Evolutionary conservation across 2,888 invertebrate genomes (phyloP).

Genomic region (Parnassius mnemosyne): DNA sequence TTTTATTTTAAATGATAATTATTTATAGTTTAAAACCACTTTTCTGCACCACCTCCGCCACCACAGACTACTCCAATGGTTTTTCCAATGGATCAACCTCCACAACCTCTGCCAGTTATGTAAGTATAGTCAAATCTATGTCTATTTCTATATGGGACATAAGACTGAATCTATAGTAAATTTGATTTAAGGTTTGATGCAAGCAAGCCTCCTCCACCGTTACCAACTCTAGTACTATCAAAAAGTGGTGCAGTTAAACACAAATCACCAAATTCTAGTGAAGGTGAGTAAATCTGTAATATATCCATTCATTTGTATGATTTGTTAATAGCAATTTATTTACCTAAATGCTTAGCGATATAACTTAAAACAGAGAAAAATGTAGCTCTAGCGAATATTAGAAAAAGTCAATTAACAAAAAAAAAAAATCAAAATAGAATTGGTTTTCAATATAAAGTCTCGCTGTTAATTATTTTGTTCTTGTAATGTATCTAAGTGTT

Average conservation of each 20-base stretch:
- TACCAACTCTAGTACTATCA: slow-evolving; percentile 34
- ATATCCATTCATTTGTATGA: not conserved
- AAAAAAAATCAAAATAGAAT: too few species aligned
- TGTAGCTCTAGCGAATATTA: slow-evolving; percentile 35
- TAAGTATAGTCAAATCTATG: slow-evolving; percentile 4
- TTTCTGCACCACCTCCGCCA: slow-evolving; percentile 14
- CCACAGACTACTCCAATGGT: slow-evolving; percentile 19
- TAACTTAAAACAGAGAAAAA: slow-evolving; percentile 20
- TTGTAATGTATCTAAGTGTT: not conserved
- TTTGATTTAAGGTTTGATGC: slow-evolving; percentile 50
- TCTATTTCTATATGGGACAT: slow-evolving; percentile 2
- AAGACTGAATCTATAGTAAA: not conserved
- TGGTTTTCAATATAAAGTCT: not conserved
- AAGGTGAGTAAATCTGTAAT: slow-evolving; percentile 40
- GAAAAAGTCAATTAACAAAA: not conserved
- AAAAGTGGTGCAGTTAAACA: slow-evolving; percentile 42
- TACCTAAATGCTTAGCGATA: slow-evolving; percentile 33
- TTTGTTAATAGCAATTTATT: not conserved
- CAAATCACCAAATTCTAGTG: slow-evolving; percentile 31
- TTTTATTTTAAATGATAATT: too few species aligned
- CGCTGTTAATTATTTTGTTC: not conserved
- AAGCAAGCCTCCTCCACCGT: slow-evolving; percentile 56
- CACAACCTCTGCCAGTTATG: slow-evolving; percentile 36
- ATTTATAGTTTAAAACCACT: not conserved
- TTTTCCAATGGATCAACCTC: slow-evolving; percentile 35